A percentile compares a stretch with the other conserved stretches of the same genome.
Evolutionary conservation across 2,113 vertebrate species (phyloP).

Genomic region (Eublepharis macularius): DNA sequence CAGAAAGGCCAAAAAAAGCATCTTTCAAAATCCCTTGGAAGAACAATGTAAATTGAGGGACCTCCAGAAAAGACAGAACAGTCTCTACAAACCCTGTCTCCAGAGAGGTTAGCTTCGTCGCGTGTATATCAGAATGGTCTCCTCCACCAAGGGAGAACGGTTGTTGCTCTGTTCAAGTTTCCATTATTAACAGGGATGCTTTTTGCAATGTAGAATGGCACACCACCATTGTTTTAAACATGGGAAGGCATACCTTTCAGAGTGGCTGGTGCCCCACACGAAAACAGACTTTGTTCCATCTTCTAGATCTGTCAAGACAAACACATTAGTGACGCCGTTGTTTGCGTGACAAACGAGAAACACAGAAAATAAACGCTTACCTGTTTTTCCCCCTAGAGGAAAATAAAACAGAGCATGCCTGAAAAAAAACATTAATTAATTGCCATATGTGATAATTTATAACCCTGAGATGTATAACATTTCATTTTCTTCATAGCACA

Average conservation of each 20-base stretch:
- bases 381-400: not conserved
- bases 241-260: not conserved
- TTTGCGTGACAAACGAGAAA: constrained; percentile 17
- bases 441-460: constrained; percentile 55
- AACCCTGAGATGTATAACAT: constrained; percentile 23
- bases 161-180: too few species aligned
- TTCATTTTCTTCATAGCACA: constrained; percentile 50
- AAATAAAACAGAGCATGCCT: constrained; percentile 42
- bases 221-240: too few species aligned
- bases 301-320: constrained; percentile 63
- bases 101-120: too few species aligned
- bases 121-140: too few species aligned
- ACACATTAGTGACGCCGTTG: not conserved
- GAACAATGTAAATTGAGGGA: too few species aligned
- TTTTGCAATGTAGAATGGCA: too few species aligned
- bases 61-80: too few species aligned
- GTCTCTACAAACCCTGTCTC: too few species aligned
- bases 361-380: constrained; percentile 27
- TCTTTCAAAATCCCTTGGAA: too few species aligned
- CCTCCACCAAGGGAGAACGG: too few species aligned
- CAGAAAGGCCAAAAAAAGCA: too few species aligned
- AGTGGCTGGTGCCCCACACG: constrained; percentile 62
- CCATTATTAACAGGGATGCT: too few species aligned
- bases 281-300: constrained; percentile 62
- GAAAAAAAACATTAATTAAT: constrained; percentile 57